These are phyloP conservation scores for Pristis pectinata DNA, from an alignment of 2,797 vertebrate genomes.

Conservation along the genomic window DNA sequence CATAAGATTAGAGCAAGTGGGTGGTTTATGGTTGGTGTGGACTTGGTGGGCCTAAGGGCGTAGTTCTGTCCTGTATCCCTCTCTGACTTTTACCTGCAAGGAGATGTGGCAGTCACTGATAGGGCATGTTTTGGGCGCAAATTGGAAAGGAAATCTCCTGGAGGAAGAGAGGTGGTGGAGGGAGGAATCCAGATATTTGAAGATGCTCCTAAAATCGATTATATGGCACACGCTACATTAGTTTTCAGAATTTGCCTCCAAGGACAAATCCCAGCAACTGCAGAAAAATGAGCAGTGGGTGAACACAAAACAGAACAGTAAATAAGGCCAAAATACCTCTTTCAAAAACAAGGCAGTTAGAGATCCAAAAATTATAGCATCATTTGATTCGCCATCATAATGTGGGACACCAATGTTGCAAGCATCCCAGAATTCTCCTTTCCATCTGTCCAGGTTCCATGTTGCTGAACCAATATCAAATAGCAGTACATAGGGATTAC, in stretches of 20 bases:
- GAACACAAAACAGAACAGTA: background rate
- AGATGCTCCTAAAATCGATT: background rate
- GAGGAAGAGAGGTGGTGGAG: background rate
- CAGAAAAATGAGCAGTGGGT: too few species aligned
- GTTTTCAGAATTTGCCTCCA: background rate
- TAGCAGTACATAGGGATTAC: constrained; percentile 82
- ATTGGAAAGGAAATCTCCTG: background rate
- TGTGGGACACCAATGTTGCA: constrained; percentile 78
- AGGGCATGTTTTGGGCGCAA: background rate
- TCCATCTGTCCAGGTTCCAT: constrained; percentile 90
- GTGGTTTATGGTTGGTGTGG: too few species aligned
- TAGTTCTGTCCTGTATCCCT: too few species aligned
- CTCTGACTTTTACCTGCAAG: too few species aligned
- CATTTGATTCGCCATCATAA: constrained; percentile 81
- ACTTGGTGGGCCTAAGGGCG: too few species aligned
- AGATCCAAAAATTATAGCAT: constrained; percentile 83
- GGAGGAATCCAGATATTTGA: background rate
- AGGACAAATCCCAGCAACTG: background rate
- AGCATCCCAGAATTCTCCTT: constrained; percentile 82
- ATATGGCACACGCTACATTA: background rate
- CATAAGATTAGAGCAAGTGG: too few species aligned
- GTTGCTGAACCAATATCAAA: constrained; percentile 81
- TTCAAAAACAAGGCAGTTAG: constrained; percentile 89
- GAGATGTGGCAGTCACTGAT: background rate
- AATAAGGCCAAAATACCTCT: constrained; percentile 64